These are phyloP conservation scores for Notamacropus eugenii DNA, from an alignment of 2,797 vertebrate genomes.

Conservation along the genomic window DNA sequence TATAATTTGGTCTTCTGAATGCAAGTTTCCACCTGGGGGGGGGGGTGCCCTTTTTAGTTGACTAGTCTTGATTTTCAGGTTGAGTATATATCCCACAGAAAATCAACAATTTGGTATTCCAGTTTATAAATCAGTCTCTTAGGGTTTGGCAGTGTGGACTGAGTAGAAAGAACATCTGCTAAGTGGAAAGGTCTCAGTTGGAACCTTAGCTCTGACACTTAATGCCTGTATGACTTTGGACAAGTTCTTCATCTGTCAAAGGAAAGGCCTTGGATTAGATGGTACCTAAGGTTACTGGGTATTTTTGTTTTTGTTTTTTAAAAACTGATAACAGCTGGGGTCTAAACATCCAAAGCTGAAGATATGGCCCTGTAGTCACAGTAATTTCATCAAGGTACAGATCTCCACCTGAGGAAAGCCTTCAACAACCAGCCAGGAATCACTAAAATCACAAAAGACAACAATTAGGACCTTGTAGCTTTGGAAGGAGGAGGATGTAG, in stretches of 20 bases:
- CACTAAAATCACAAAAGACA: not conserved
- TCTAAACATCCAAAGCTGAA: not conserved
- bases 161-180: constrained; percentile 5
- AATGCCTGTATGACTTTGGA: not conserved
- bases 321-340: not conserved
- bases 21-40: not conserved
- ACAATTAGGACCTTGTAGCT: not conserved
- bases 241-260: not conserved
- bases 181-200: not conserved
- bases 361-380: not conserved
- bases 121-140: constrained; percentile 23
- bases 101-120: not conserved
- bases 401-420: not conserved
- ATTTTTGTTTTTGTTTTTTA: not conserved
- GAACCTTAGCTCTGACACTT: not conserved
- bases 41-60: not conserved
- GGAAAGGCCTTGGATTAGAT: not conserved
- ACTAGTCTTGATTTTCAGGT: not conserved
- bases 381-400: not conserved
- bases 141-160: not conserved
- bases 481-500: not conserved
- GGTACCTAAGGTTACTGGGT: not conserved
- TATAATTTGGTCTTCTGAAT: not conserved
- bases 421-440: not conserved
- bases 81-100: not conserved